Percentiles rank a stretch among this genome's conserved stretches.
Conservation (phyloP, 1,140 invertebrate species). For the Ectropis grisescens region DNA sequence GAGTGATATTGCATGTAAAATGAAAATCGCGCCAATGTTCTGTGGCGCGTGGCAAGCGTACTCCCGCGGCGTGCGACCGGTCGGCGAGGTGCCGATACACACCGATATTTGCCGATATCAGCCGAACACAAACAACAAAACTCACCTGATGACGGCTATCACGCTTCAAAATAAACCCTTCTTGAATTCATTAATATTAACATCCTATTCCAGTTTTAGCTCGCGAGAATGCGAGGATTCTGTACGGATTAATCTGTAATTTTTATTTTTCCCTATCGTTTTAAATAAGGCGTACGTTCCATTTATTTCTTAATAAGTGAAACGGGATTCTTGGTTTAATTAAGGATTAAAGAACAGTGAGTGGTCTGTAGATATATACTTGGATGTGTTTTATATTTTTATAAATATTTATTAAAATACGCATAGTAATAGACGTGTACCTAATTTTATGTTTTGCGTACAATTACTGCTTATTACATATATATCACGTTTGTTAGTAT, state of each 20-base stretch:
- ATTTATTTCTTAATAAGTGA: conserved; percentile 59
- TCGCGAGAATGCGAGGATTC: conserved; percentile 15
- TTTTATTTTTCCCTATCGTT: conserved; percentile 18
- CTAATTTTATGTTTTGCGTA: no score
- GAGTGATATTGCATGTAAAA: conserved; percentile 1
- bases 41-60: conserved; percentile 30
- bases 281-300: conserved; percentile 36
- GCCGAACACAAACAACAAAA: conserved; percentile 12
- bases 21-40: neutral
- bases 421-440: no score
- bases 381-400: conserved; percentile 54
- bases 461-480: no score
- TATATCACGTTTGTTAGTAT: no score
- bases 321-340: conserved; percentile 46
- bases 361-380: conserved; percentile 27
- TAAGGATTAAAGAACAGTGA: conserved; percentile 33
- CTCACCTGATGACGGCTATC: conserved; percentile 15
- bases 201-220: conserved; percentile 13
- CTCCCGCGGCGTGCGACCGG: conserved; percentile 12
- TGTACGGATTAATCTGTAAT: conserved; percentile 15
- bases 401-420: conserved; percentile 57
- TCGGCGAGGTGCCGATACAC: no score
- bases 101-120: no score
- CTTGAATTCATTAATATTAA: conserved; percentile 6
- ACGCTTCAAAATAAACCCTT: conserved; percentile 17